phyloP scores from a whole-genome alignment of 2,113 vertebrate species.

The Cochlearius cochlearius region DNA sequence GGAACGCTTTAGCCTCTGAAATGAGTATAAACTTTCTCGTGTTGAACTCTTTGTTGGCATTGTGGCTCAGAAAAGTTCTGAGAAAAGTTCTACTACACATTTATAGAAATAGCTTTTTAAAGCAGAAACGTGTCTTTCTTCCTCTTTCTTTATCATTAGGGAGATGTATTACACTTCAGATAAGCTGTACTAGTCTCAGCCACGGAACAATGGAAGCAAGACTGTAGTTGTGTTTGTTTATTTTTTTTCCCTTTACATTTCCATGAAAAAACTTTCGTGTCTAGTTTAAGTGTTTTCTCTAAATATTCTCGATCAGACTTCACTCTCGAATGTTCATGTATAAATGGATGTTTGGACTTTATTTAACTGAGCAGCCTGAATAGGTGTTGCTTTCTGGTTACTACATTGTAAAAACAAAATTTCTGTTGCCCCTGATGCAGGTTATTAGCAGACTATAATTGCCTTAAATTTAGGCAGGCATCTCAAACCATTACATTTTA shows the following conservation, averaged over 20 bases:
- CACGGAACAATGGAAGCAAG: not conserved
- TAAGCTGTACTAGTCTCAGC: not conserved
- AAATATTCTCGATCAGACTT: not conserved
- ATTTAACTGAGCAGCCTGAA: not conserved
- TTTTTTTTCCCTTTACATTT: not conserved
- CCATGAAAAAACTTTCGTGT: not conserved
- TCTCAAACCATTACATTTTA: not conserved
- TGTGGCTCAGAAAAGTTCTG: not conserved
- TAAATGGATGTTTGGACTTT: not conserved
- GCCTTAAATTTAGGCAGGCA: not conserved
- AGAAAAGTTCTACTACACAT: fast-evolving
- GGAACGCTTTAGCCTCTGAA: not conserved
- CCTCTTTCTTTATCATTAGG: not conserved
- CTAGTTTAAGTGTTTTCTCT: not conserved
- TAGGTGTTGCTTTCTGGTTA: not conserved
- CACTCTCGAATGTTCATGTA: fast-evolving
- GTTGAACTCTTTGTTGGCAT: not conserved
- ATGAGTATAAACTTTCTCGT: fast-evolving
- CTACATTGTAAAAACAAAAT: not conserved
- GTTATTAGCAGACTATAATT: not conserved
- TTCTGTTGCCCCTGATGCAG: not conserved
- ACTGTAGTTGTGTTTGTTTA: not conserved
- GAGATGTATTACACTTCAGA: fast-evolving
- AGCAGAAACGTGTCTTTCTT: not conserved
- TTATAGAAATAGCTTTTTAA: not conserved